A percentile compares a stretch with the other conserved stretches of the same genome.
phyloP scores from a whole-genome alignment of 2,113 vertebrate genomes.

The Odobenus rosmarus region DNA sequence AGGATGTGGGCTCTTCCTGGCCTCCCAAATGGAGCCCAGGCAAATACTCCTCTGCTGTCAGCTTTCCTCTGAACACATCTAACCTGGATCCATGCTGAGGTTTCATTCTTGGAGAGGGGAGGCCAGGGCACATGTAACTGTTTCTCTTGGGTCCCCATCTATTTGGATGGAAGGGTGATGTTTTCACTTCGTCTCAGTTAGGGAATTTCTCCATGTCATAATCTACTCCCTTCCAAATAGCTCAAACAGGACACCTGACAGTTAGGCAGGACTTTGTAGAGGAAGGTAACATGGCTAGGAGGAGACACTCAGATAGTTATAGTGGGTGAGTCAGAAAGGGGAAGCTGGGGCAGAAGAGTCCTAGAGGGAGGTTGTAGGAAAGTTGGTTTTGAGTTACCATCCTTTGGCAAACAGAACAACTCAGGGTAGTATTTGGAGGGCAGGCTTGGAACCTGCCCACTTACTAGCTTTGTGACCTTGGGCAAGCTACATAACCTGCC shows the following conservation, averaged over 20 bases:
- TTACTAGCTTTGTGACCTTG: not conserved
- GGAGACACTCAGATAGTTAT: not conserved
- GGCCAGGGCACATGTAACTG: not conserved
- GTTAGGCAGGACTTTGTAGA: not conserved
- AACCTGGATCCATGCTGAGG: not conserved
- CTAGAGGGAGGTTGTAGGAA: not conserved
- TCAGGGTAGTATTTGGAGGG: not conserved
- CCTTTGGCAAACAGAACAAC: not conserved
- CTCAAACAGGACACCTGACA: not conserved
- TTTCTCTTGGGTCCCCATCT: not conserved
- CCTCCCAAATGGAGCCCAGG: not conserved
- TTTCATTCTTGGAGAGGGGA: not conserved
- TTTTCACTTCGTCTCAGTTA: not conserved
- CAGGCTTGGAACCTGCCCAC: not conserved
- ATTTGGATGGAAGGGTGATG: not conserved
- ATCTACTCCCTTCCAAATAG: not conserved
- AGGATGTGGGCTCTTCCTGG: not conserved
- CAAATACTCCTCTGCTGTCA: not conserved
- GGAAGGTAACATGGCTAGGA: not conserved
- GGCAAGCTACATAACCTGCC: not conserved
- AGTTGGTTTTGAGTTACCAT: not conserved
- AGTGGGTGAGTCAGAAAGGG: not conserved
- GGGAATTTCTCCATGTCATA: not conserved
- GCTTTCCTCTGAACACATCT: not conserved
- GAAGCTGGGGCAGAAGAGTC: not conserved